Conservation (phyloP, 2,113 vertebrate genomes). For the Polypterus senegalus region DNA sequence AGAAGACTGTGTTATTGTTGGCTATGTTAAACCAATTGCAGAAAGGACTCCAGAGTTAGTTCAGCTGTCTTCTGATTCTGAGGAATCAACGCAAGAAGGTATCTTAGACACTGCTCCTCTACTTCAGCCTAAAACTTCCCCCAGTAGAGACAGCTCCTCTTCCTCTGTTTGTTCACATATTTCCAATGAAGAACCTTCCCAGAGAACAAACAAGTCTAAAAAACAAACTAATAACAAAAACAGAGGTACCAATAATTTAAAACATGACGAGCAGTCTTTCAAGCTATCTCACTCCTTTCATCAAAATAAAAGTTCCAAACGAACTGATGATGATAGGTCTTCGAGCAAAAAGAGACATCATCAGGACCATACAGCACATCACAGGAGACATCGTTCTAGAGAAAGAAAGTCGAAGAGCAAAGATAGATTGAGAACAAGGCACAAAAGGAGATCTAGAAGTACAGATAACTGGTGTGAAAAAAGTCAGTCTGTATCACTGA, state of each 20-base stretch:
- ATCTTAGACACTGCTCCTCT: constrained; percentile 37
- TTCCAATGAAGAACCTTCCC: constrained; percentile 29
- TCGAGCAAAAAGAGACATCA: constrained; percentile 29
- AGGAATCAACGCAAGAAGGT: constrained; percentile 50
- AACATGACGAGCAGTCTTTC: constrained; percentile 15
- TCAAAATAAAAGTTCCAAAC: constrained; percentile 12
- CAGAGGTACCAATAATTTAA: constrained; percentile 4
- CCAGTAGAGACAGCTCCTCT: constrained; percentile 43
- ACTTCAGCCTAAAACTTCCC: constrained; percentile 51
- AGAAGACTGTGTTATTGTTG: constrained; percentile 74
- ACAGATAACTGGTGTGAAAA: constrained; percentile 40
- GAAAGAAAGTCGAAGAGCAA: constrained; percentile 45
- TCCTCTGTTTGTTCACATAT: constrained; percentile 35
- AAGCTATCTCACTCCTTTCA: constrained; percentile 8
- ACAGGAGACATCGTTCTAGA: constrained; percentile 33
- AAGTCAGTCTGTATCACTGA: constrained; percentile 46
- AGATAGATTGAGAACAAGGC: constrained; percentile 38
- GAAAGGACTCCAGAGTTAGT: constrained; percentile 90
- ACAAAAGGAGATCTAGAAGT: constrained; percentile 42
- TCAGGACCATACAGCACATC: constrained; percentile 35
- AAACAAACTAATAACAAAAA: constrained; percentile 27
- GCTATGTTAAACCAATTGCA: constrained; percentile 71
- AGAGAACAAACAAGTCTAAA: constrained; percentile 25
- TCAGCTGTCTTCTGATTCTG: constrained; percentile 76
- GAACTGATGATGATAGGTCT: constrained; percentile 11